Percentiles rank a stretch among this genome's conserved stretches.
Evolutionary conservation across 2,797 vertebrate species (phyloP).

Genomic region (Mus caroli): DNA sequence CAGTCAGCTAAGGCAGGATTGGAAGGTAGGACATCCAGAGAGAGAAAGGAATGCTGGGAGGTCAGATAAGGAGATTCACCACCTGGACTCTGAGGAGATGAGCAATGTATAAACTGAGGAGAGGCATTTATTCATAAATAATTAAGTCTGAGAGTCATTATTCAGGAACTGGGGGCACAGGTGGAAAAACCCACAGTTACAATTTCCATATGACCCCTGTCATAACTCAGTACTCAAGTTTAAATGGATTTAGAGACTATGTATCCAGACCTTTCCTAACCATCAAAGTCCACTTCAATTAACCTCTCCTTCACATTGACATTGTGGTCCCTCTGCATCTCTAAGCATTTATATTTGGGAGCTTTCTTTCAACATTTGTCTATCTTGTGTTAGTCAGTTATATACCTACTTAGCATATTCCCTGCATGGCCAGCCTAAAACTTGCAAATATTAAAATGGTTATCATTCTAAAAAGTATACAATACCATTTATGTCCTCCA

Average conservation of each 20-base stretch:
- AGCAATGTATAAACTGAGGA: background rate
- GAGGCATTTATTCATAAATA: background rate
- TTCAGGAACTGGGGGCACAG: background rate
- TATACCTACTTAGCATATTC: background rate
- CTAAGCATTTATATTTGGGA: no score
- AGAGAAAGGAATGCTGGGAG: background rate
- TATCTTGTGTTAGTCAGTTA: background rate
- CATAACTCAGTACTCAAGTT: background rate
- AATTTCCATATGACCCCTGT: background rate
- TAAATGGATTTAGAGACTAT: background rate
- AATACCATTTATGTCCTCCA: background rate
- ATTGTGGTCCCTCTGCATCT: background rate
- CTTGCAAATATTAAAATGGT: conserved; percentile 24
- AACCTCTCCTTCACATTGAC: background rate
- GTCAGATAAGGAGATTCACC: background rate
- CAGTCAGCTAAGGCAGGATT: background rate
- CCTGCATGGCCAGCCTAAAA: background rate
- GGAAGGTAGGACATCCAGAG: background rate
- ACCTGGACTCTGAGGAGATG: background rate
- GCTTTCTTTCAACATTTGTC: background rate
- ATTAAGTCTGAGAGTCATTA: background rate
- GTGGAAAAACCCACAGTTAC: background rate
- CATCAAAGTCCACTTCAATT: background rate
- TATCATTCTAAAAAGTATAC: conserved; percentile 3
- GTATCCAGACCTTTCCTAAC: background rate